Percentiles rank a stretch among this genome's conserved stretches.
phyloP scores from a whole-genome alignment of 1,140 invertebrate species.

The Pemphigus obesinymphae region DNA sequence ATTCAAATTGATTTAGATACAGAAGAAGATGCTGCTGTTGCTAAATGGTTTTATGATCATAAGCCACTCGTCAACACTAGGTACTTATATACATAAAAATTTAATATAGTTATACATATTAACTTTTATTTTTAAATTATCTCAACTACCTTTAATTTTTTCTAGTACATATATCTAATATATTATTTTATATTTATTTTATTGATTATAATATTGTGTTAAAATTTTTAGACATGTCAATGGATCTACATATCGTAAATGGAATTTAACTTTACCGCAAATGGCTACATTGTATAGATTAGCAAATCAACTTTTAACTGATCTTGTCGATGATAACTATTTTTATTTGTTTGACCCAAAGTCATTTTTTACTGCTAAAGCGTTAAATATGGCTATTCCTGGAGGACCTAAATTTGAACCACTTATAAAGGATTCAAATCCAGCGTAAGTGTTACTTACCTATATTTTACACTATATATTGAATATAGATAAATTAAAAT shows the following conservation, averaged over 20 bases:
- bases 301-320: slow-evolving; percentile 96
- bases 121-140: too few relatives aligned
- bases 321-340: slow-evolving; percentile 97
- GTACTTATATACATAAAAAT: too few relatives aligned
- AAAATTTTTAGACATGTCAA: slow-evolving; percentile 75
- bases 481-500: too few relatives aligned
- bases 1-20: slow-evolving; percentile 97
- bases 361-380: slow-evolving; percentile 99
- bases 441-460: slow-evolving; percentile 60
- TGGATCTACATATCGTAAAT: slow-evolving; percentile 92
- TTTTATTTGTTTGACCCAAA: slow-evolving; percentile 99
- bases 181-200: slow-evolving; percentile 12
- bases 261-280: slow-evolving; percentile 92
- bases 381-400: slow-evolving; percentile 99
- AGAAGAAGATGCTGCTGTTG: slow-evolving; percentile 89
- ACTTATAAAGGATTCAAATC: slow-evolving; percentile 91
- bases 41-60: slow-evolving; percentile 98
- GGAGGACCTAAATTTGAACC: slow-evolving; percentile 99
- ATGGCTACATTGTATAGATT: slow-evolving; percentile 96
- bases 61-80: slow-evolving; percentile 89
- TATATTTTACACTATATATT: not conserved
- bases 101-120: too few relatives aligned
- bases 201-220: too few relatives aligned
- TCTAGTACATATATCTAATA: not conserved
- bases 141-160: not conserved